Conservation (phyloP, 1,140 invertebrate genomes). For the Harpegnathos saltator region DNA sequence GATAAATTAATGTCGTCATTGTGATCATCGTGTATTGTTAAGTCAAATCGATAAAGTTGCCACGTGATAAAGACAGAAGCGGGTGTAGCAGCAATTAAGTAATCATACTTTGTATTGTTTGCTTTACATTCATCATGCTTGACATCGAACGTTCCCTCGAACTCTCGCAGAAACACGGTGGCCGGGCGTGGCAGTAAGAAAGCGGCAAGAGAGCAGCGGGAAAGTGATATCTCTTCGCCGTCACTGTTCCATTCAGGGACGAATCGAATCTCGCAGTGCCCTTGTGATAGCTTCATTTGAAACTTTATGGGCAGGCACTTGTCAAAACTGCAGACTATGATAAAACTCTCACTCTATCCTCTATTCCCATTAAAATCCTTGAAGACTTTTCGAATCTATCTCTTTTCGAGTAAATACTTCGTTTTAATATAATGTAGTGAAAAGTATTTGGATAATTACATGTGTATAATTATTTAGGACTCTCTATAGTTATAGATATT, state of each 20-base stretch:
- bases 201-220: conserved; percentile 55
- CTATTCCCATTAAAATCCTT: neutral
- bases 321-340: neutral
- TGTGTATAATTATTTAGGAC: too few species aligned
- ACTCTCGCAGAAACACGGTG: conserved; percentile 54
- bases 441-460: too few species aligned
- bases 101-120: neutral
- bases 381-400: neutral
- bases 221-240: conserved; percentile 70
- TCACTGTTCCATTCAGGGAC: conserved; percentile 52
- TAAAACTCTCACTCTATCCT: neutral
- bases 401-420: too few species aligned
- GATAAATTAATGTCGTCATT: too few species aligned
- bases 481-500: too few species aligned
- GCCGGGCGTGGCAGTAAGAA: conserved; percentile 68
- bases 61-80: neutral
- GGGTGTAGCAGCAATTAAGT: neutral
- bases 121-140: neutral
- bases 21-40: too few species aligned
- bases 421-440: too few species aligned
- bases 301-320: neutral
- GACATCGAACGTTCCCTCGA: conserved; percentile 42
- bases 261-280: conserved; percentile 20
- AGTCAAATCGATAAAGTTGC: neutral
- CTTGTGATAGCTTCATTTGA: neutral